Evolutionary conservation across 2,888 invertebrate species (phyloP).

Genomic region (Eulithis prunata): DNA sequence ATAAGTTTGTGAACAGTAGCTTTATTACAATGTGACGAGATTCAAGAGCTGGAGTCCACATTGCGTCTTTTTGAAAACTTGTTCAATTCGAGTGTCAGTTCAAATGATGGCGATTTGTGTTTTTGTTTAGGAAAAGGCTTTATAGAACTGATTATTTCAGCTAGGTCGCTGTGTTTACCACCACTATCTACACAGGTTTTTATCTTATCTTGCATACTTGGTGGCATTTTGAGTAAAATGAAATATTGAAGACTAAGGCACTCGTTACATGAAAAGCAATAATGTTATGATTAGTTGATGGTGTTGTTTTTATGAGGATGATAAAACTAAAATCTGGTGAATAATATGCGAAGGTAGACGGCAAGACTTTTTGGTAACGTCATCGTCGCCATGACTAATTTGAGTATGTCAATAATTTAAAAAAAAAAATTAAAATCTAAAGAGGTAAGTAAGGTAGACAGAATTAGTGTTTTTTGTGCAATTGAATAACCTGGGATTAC

Average conservation of each 20-base stretch:
- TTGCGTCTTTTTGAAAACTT: too few species aligned
- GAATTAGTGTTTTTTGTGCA: constrained; percentile 43
- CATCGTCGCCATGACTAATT: neutral
- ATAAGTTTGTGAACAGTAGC: too few species aligned
- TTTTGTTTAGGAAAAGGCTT: constrained; percentile 46
- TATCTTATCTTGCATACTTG: constrained; percentile 64
- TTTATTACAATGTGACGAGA: too few species aligned
- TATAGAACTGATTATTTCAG: constrained; percentile 48
- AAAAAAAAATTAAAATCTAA: too few species aligned
- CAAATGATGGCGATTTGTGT: neutral
- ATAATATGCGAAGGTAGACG: neutral
- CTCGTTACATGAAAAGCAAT: constrained; percentile 30
- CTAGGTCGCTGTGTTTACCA: constrained; percentile 47
- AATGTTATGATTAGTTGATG: constrained; percentile 28
- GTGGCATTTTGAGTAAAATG: constrained; percentile 54
- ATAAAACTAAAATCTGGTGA: constrained; percentile 7
- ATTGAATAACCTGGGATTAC: constrained; percentile 79
- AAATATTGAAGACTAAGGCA: constrained; percentile 51
- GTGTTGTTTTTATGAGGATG: constrained; percentile 25
- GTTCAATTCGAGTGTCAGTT: too few species aligned
- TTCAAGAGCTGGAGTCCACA: too few species aligned
- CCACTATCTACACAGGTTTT: constrained; percentile 53
- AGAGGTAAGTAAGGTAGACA: constrained; percentile 34
- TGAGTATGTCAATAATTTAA: constrained; percentile 2
- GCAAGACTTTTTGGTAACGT: neutral